phyloP scores from a whole-genome alignment of 2,888 invertebrate species.

The Sarcophaga variegata region DNA sequence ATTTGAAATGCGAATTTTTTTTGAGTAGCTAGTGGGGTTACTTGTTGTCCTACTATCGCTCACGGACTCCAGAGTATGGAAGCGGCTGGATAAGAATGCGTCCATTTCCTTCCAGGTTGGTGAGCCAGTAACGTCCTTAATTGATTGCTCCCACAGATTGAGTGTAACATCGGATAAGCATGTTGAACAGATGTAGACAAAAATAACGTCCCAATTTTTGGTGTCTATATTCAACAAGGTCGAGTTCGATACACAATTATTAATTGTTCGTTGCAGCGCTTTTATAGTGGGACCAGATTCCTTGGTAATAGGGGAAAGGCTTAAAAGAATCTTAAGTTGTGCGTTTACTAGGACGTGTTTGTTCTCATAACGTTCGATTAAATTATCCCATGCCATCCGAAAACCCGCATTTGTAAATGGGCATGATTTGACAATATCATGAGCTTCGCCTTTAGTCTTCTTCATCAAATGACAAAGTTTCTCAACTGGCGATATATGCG shows the following conservation, averaged over 20 bases:
- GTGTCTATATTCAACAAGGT: not conserved
- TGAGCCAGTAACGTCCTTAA: not conserved
- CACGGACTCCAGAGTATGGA: not conserved
- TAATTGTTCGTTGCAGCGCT: not conserved
- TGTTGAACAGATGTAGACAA: slow-evolving; percentile 1
- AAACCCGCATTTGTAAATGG: not conserved
- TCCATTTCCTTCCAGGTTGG: slow-evolving; percentile 1
- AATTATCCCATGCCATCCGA: not conserved
- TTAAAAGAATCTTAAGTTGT: not conserved
- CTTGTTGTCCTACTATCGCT: too few species aligned
- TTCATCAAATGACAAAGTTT: not conserved
- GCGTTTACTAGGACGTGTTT: not conserved
- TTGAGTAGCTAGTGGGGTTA: not conserved
- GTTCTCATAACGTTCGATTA: not conserved
- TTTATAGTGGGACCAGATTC: not conserved
- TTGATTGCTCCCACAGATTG: not conserved
- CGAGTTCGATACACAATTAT: not conserved
- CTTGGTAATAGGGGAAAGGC: not conserved
- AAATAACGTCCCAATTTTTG: not conserved
- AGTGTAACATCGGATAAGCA: not conserved
- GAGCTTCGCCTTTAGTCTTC: slow-evolving; percentile 1
- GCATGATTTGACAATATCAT: not conserved
- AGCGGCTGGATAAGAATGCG: not conserved
- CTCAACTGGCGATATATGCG: not conserved
- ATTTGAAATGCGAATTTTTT: not conserved